Percentiles rank a stretch among this genome's conserved stretches.
These are phyloP conservation scores for Helarctos malayanus DNA, from an alignment of 2,797 vertebrate genomes.

Conservation along the genomic window DNA sequence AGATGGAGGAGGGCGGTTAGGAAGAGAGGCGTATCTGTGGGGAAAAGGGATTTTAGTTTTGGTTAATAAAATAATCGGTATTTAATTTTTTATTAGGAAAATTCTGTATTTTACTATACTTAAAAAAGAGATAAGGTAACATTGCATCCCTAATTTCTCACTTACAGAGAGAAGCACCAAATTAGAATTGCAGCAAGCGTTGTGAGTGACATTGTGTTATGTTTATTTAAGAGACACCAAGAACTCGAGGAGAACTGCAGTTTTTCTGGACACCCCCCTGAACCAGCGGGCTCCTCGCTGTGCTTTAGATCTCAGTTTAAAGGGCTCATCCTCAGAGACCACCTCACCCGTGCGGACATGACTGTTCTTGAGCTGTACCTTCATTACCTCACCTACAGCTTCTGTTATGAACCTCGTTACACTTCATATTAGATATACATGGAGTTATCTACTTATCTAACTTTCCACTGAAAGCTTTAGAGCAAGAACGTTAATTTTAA, in stretches of 20 bases:
- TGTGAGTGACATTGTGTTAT: not conserved
- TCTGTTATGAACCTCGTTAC: not conserved
- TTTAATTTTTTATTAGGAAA: slow-evolving; percentile 10
- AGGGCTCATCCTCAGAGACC: not conserved
- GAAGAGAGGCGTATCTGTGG: not conserved
- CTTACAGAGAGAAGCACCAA: not conserved
- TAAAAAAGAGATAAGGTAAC: not conserved
- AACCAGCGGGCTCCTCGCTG: not conserved
- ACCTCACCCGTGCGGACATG: not conserved
- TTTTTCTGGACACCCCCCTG: not conserved
- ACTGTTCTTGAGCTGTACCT: not conserved
- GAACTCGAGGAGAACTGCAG: not conserved
- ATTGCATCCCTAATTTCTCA: not conserved
- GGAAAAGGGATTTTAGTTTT: not conserved
- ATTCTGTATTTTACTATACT: not conserved
- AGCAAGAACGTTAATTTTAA: not conserved
- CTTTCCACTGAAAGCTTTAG: not conserved
- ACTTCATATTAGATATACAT: not conserved
- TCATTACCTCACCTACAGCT: not conserved
- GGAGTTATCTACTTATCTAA: not conserved
- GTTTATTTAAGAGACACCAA: not conserved
- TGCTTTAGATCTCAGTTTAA: not conserved
- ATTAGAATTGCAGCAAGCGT: not conserved
- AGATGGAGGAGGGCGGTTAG: not conserved
- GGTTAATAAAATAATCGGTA: not conserved